Evolutionary conservation across 2,113 vertebrate species (phyloP), one percentile per base, ranked within the genome.

Genomic region (Rissa tridactyla): DNA sequence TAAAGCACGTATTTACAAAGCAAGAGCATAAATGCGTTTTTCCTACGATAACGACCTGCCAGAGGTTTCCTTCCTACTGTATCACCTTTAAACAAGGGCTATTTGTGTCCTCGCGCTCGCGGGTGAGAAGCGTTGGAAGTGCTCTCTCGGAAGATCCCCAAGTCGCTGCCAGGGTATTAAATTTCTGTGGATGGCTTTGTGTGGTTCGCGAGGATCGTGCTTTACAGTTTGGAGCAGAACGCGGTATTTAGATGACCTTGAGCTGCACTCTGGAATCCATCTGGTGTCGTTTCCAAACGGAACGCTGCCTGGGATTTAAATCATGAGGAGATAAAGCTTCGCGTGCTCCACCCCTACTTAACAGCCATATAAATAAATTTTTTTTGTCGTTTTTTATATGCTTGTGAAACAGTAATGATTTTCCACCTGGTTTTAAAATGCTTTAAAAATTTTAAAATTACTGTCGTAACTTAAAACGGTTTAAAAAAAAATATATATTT

Each of bases 31-130:
- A 88, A 69, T 3, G 54, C 18, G 0, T 40, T 62, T 81, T 34
- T 22, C 73, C 80, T 58, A 2, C 1, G 0, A 0, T 12, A 12
- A 2, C 13, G 0, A 7, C 46, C 1, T 2, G 21, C 62, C 1
- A 19, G 76, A 40, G 54, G 4, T 77, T 83, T 73, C 71, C 52
- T 68, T 64, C 82, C 79, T 34, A 0, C 54, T 15, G 13, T 18
- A 1, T 52, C 19, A 0, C 54, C 54, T 54, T 52, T 46, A 70
- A 66, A 30, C 64, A 7, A 55, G 92, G 68, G 60, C 88, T 77
- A 0, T 64, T 66, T 16, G 77, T n/a, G 72, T 78, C 80, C 72
- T 83, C 15, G 40, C 18, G 1, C 70, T 22, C 0, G 1, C 38
- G 52, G 57, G 84, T 16, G 26, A 65, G 66, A 10, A 60, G 32